A percentile compares a stretch with the other conserved stretches of the same genome.
phyloP scores from a whole-genome alignment of 2,113 vertebrate species.

The Macrotis lagotis region DNA sequence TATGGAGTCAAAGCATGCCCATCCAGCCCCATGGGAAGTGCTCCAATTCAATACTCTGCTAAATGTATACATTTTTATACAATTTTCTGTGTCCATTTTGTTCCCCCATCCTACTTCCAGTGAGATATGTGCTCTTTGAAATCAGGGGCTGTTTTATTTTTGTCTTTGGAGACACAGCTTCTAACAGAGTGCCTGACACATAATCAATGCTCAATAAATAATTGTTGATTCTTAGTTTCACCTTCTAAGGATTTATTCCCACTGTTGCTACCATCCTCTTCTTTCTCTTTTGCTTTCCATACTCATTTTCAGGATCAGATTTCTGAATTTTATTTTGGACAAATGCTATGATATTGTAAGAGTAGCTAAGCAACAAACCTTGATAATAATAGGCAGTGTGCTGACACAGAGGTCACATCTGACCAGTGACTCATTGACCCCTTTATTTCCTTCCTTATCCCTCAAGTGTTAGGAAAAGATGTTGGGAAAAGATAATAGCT shows the following conservation, averaged over 20 bases:
- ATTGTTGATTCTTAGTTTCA: neutral
- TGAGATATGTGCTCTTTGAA: neutral
- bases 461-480: neutral
- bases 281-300: neutral
- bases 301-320: neutral
- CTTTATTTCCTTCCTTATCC: neutral
- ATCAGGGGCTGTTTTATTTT: neutral
- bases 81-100: neutral
- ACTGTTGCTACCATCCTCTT: neutral
- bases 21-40: neutral
- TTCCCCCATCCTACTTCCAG: neutral
- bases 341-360: neutral
- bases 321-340: neutral
- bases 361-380: neutral
- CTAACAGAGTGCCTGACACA: neutral
- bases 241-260: neutral
- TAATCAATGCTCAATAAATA: neutral
- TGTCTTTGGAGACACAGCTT: neutral
- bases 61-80: neutral
- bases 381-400: neutral
- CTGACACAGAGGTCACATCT: neutral
- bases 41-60: neutral
- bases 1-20: neutral
- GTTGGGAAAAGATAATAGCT: constrained; percentile 17
- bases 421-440: neutral